Conservation (phyloP, 2,113 vertebrate species). For the Xiphorhynchus elegans region DNA sequence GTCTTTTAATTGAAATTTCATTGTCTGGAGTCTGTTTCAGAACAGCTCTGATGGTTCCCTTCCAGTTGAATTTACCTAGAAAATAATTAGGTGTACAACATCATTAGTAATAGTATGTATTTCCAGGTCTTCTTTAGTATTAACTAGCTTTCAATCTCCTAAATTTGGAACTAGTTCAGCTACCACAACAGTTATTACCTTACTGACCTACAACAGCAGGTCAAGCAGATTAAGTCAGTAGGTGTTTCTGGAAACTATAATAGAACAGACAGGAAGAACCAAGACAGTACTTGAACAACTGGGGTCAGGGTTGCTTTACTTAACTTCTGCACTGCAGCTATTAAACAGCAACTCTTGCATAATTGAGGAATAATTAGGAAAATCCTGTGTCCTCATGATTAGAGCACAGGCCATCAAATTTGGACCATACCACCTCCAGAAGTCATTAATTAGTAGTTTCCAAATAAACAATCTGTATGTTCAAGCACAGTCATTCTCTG, state of each 20-base stretch:
- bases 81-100: neutral
- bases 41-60: constrained; percentile 90
- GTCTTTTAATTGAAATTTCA: constrained; percentile 89
- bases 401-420: neutral
- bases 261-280: neutral
- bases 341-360: neutral
- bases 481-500: neutral
- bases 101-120: neutral
- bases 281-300: neutral
- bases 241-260: neutral
- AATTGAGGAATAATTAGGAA: neutral
- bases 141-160: neutral
- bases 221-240: neutral
- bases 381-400: neutral
- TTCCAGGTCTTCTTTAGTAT: neutral
- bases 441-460: neutral
- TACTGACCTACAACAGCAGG: neutral
- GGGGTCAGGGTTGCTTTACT: neutral
- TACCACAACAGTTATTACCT: neutral
- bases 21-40: constrained; percentile 87
- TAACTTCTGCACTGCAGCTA: neutral
- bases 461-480: neutral
- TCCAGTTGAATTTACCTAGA: constrained; percentile 96
- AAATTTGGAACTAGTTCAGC: neutral
- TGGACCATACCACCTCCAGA: neutral